phyloP scores from a whole-genome alignment of 1,140 invertebrate genomes.

The Apis florea region DNA sequence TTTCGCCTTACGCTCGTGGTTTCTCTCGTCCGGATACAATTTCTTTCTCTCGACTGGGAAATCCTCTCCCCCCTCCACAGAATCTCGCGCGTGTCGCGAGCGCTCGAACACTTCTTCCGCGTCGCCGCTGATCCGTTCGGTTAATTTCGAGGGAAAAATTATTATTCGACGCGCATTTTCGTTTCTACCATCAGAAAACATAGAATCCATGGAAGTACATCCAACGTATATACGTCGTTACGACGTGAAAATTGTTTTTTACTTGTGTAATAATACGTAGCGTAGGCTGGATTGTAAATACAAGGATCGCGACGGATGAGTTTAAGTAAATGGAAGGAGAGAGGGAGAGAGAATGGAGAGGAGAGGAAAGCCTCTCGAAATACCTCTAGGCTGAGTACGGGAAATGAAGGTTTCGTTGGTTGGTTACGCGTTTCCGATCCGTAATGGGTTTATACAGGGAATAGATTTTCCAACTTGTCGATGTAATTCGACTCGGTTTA shows the following conservation, averaged over 20 bases:
- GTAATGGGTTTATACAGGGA: constrained; percentile 56
- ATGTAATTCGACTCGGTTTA: constrained; percentile 40
- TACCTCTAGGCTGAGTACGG: background rate
- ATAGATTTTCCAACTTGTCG: constrained; percentile 23
- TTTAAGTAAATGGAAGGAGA: background rate
- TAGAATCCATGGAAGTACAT: too few species aligned
- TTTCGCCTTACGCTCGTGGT: constrained; percentile 3
- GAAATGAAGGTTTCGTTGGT: constrained; percentile 16
- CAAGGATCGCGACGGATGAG: too few species aligned
- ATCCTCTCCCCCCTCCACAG: too few species aligned
- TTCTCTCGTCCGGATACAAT: constrained; percentile 25
- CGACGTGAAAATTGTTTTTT: too few species aligned
- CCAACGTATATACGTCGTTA: too few species aligned
- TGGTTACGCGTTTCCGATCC: constrained; percentile 49
- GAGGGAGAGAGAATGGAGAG: background rate
- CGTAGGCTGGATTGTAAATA: too few species aligned
- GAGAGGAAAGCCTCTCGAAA: background rate
- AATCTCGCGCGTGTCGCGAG: background rate
- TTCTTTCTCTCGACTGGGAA: background rate
- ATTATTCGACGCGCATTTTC: too few species aligned
- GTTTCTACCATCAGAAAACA: too few species aligned
- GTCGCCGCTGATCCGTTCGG: too few species aligned
- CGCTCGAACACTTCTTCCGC: too few species aligned
- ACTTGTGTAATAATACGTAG: too few species aligned
- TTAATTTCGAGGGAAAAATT: too few species aligned